These are phyloP conservation scores for Equus quagga DNA, from an alignment of 2,113 vertebrate species.

Conservation along the genomic window DNA sequence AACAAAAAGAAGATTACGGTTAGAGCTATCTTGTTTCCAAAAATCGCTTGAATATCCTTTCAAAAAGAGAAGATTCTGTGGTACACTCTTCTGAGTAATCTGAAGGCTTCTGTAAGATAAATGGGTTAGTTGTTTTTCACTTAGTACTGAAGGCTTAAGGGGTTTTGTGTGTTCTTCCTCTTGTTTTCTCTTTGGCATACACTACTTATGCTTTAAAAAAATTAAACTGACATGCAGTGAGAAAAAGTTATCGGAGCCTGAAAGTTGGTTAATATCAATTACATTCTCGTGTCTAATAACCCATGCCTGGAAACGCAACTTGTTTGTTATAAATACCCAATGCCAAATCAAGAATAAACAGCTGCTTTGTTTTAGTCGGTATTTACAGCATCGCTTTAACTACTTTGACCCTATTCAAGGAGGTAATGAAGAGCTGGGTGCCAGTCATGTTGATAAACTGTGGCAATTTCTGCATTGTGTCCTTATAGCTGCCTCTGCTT, in stretches of 20 bases:
- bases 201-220: constrained; percentile 71
- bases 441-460: constrained; percentile 74
- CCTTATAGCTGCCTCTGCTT: constrained; percentile 70
- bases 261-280: constrained; percentile 79
- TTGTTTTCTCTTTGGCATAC: constrained; percentile 66
- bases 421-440: constrained; percentile 77
- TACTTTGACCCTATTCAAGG: constrained; percentile 77
- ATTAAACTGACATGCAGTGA: constrained; percentile 62
- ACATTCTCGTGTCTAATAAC: constrained; percentile 75
- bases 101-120: constrained; percentile 1
- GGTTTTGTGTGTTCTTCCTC: constrained; percentile 55
- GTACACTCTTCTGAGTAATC: neutral
- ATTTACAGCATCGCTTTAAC: constrained; percentile 76
- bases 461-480: constrained; percentile 75
- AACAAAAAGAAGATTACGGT: neutral
- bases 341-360: constrained; percentile 79
- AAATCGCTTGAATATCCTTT: constrained; percentile 8
- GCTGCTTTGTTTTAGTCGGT: constrained; percentile 74
- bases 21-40: neutral
- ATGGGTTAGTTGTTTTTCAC: constrained; percentile 56
- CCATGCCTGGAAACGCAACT: constrained; percentile 65
- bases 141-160: constrained; percentile 45
- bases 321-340: constrained; percentile 76
- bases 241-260: constrained; percentile 66
- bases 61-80: neutral